Base-by-base conservation (phyloP, 2,797 vertebrate species). In the Pipistrellus nathusii region DNA sequence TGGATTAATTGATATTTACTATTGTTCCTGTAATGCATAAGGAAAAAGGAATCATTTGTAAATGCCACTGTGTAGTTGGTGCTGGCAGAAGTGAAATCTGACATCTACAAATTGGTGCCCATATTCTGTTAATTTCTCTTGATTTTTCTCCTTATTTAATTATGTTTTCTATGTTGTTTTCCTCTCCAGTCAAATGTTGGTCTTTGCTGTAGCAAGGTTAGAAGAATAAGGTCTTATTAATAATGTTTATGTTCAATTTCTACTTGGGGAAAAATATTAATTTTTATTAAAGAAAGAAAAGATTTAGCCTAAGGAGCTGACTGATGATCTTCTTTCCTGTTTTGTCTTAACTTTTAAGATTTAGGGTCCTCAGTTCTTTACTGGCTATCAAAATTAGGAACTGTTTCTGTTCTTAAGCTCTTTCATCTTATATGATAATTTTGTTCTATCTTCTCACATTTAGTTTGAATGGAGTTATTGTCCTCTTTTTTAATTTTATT, bases 271-370 rank as follows among this genome's bases (percentile, higher is more conserved):
- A 51, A 76, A 75, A 69, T 71, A 62, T 17, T 41, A 41, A 41
- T 41, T 41, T 41, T 41, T 41, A 41, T 41, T 69, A 72, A 94
- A 64, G 44, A 38, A 80, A 82, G 41, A 53, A 83, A 93, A 80
- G 35, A 85, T 71, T 95, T 88, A 57, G 41, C 48, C 41, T 32
- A 27, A 73, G 7, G 25, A 68, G 30, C 41, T 82, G 55, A 11
- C 69, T 51, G 25, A 81, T 78, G 13, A 30, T 15, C 14, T 93
- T 51, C 68, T 64, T 83, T 81, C 46, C n/a, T 25, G 15, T 73
- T 91, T 75, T 84, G 53, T 55, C 23, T 90, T 89, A 68, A 66
- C 25, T 75, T 75, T 85, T 64, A 82, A 93, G 69, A 87, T 59
- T 38, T n/a, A 18, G 53, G 23, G 51, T 8, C n/a, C 13, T 78